Conservation (phyloP, 2,888 invertebrate species). For the Netelia inedita region DNA sequence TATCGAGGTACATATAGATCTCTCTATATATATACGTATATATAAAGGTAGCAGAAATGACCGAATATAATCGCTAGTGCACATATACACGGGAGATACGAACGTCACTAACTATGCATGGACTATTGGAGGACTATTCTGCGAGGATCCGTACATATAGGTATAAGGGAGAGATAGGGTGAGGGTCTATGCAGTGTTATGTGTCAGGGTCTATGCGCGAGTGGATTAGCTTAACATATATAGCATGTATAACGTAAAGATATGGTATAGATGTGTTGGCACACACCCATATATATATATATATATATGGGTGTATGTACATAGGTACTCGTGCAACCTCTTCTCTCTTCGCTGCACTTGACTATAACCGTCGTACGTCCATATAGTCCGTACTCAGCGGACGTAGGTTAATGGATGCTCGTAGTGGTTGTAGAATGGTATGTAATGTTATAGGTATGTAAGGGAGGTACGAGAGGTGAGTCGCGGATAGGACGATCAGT, state of each 20-base stretch:
- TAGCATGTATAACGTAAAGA: no score
- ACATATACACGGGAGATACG: conserved; percentile 15
- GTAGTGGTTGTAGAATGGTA: not conserved
- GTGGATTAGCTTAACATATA: conserved; percentile 16
- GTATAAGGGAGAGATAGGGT: not conserved
- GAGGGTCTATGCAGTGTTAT: not conserved
- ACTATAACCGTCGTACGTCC: not conserved
- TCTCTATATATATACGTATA: conserved; percentile 4
- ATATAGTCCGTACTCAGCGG: not conserved
- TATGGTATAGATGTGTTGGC: no score
- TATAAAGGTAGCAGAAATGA: conserved; percentile 33
- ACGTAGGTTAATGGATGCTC: not conserved
- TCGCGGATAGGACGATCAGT: conserved; percentile 38
- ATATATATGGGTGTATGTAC: not conserved
- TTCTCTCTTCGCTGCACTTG: not conserved
- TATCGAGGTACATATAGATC: not conserved
- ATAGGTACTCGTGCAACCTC: not conserved
- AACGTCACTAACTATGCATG: conserved; percentile 52
- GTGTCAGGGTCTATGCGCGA: not conserved
- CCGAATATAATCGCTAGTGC: conserved; percentile 45
- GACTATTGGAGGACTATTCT: conserved; percentile 40
- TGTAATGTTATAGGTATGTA: conserved; percentile 11
- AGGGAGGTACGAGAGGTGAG: conserved; percentile 13
- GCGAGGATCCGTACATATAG: conserved; percentile 6
- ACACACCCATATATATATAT: not conserved